phyloP scores from a whole-genome alignment of 2,888 invertebrate species.

The Lumbricus terrestris region DNA sequence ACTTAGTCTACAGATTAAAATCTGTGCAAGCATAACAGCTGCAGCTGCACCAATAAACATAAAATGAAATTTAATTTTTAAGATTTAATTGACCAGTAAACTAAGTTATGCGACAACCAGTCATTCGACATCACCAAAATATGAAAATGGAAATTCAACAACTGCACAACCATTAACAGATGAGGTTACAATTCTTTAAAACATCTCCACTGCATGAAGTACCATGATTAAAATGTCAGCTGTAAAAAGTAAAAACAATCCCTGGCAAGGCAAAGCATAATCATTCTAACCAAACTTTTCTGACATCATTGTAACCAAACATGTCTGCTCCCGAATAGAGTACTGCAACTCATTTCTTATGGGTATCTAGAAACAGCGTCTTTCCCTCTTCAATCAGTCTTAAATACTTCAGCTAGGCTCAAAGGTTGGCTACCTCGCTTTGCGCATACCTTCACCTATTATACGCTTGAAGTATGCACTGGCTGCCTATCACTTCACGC shows the following conservation, averaged over 20 bases:
- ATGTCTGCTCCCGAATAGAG: too few species aligned
- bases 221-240: neutral
- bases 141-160: neutral
- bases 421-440: too few species aligned
- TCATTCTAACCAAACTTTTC: neutral
- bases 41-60: neutral
- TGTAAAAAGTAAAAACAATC: neutral
- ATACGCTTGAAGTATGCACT: too few species aligned
- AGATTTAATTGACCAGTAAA: neutral
- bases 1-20: too few species aligned
- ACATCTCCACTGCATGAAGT: neutral
- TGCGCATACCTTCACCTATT: too few species aligned
- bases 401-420: too few species aligned
- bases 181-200: neutral
- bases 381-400: too few species aligned
- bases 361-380: too few species aligned
- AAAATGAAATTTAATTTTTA: neutral
- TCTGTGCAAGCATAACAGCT: too few species aligned
- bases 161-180: neutral
- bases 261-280: neutral
- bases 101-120: neutral
- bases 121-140: neutral
- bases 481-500: too few species aligned
- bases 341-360: too few species aligned
- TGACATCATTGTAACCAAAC: too few species aligned